phyloP scores from a whole-genome alignment of 2,888 invertebrate species.

The Hirtodrosophila cameraria region DNA sequence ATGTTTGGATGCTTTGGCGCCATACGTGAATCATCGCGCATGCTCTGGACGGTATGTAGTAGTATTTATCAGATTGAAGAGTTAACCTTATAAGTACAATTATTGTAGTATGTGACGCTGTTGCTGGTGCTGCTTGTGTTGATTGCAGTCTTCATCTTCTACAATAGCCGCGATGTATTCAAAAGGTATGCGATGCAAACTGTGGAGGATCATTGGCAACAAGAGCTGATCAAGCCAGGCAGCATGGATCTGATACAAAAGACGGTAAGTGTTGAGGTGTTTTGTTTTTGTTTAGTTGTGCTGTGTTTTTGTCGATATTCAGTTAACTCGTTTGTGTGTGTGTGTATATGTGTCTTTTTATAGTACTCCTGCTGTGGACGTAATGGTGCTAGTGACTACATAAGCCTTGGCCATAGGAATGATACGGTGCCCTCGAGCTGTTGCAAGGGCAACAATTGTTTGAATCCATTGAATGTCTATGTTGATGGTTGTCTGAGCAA shows the following conservation, averaged over 20 bases:
- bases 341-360: too few species aligned
- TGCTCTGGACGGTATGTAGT: constrained; percentile 75
- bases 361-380: constrained; percentile 81
- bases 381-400: constrained; percentile 75
- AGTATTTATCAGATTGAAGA: neutral
- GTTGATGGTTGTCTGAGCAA: constrained; percentile 67
- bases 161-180: constrained; percentile 68
- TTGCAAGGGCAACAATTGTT: constrained; percentile 76
- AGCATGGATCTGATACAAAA: constrained; percentile 75
- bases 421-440: constrained; percentile 70
- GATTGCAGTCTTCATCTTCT: constrained; percentile 63
- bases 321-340: neutral
- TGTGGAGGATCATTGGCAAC: constrained; percentile 71
- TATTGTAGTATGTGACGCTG: constrained; percentile 64
- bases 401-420: constrained; percentile 46
- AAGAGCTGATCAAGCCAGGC: constrained; percentile 66
- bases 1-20: constrained; percentile 80
- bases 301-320: neutral
- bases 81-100: constrained; percentile 7
- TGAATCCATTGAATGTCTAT: constrained; percentile 74
- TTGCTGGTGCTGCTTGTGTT: constrained; percentile 65
- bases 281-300: neutral
- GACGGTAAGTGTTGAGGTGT: constrained; percentile 52
- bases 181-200: constrained; percentile 69
- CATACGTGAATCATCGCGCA: constrained; percentile 75